Base-by-base conservation (phyloP, 2,113 vertebrate genomes). In the Galemys pyrenaicus region DNA sequence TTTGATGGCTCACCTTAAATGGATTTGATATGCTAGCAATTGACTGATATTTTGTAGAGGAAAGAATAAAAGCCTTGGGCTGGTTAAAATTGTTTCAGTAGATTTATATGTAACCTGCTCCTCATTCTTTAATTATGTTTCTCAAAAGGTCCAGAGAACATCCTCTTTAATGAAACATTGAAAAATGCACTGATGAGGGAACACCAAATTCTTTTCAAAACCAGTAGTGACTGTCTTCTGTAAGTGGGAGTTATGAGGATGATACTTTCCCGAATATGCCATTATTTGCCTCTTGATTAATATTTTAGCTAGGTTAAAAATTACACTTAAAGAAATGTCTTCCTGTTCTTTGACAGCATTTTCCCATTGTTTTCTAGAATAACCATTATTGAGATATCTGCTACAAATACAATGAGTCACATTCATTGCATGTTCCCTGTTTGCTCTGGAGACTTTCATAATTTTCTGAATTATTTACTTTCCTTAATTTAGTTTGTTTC, bases 301-400 rank as follows among this genome's bases (percentile, higher is more conserved):
- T 62, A 37, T 26, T 83, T 41, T 65, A 81, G 22, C 32, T 5
- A 11, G 5, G 28, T 87, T n/a, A 81, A 56, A 32, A 67, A 87
- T 46, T 94, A 93, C 84, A 12, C 71, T 94, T 91, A 73, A 96
- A 56, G 9, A 82, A 73, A 68, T 68, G 28, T 44, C 10, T 75
- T 77, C 30, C 7, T 7, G 3, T 88, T 89, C 80, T 73, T 78
- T 89, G 46, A 78, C 67, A 87, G 51, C 5, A 32, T 74, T 92
- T 1, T 35, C 37, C 7, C 28, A 4, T 35, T 67, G 28, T 86
- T 46, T 78, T 71, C 26, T 67, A 92, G 41, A 74, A 37, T 67
- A 67, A 70, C 19, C 90, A 2, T 51, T 86, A 10, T 41, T 87
- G 39, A 92, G 62, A 86, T 93, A 56, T 78, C 26, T 86, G 32